Evolutionary conservation across 2,888 invertebrate genomes (phyloP), one percentile per base, ranked within the genome.

Genomic region (Philereme vetulata): DNA sequence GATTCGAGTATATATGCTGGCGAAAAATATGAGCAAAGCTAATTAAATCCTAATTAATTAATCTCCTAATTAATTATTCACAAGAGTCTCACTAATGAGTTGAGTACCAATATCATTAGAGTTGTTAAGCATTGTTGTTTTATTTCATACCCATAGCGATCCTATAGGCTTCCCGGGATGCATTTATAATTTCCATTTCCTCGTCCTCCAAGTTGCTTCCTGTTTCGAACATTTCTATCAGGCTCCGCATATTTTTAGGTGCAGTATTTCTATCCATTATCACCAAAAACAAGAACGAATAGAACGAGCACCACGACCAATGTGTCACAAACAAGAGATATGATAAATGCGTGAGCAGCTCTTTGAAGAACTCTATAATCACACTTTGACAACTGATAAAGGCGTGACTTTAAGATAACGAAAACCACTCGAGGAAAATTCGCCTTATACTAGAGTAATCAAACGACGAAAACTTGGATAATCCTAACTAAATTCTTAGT

Each of bases 161-260:
- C 62, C 76, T 76, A 62, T 71, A 77, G 6, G 80, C 75, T 68
- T 76, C 78, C 60, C 66, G 66, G 53, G 72, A 70, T 57, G 70
- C 70, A 65, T 71, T 71, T 8, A 62, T 70, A 71, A 76, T 71
- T 68, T 81, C 79, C 67, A 68, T 72, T 60, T 81, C 78, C 54
- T 75, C 78, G 48, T 75, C 80, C 46, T 76, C 80, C 8, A 60
- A 58, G 65, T 77, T 82, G 35, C 66, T 68, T 38, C 80, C 78
- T n/a, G 78, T 68, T 73, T 91, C 91, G 60, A 90, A 91, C 79
- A 90, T 83, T 65, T 88, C 76, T 70, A 91, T 91, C 38, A 90
- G 79, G 70, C 83, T 73, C 50, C 80, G 79, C 82, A 86, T 85
- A 62, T 86, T 84, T 53, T 66, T 80, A 44, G 68, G 73, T 53